phyloP scores from a whole-genome alignment of 2,113 vertebrate species.

The Chaenogobius annularis region DNA sequence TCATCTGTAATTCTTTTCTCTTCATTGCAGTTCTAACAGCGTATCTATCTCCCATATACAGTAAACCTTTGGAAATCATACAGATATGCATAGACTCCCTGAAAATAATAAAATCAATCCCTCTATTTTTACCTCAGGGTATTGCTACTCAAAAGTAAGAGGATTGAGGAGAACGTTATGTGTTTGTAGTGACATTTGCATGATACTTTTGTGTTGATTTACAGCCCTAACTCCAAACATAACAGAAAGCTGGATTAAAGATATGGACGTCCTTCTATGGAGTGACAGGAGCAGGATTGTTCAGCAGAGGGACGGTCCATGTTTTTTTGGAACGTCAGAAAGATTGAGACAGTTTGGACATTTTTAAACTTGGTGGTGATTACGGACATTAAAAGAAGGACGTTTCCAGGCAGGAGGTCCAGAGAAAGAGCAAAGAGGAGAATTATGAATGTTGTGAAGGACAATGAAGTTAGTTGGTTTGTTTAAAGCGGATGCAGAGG shows the following conservation, averaged over 20 bases:
- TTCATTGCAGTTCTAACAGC: constrained; percentile 37
- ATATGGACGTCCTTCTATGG: neutral
- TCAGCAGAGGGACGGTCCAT: neutral
- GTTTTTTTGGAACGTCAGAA: neutral
- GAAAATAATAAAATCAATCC: neutral
- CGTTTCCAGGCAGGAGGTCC: too few relatives aligned
- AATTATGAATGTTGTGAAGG: neutral
- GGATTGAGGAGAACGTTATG: too few relatives aligned
- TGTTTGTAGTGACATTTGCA: too few relatives aligned
- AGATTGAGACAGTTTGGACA: too few relatives aligned
- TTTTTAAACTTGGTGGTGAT: too few relatives aligned
- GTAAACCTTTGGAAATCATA: constrained; percentile 42
- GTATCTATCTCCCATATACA: constrained; percentile 44
- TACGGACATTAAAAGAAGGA: too few relatives aligned
- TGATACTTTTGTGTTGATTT: too few relatives aligned
- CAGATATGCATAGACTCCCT: neutral
- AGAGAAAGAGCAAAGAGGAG: neutral
- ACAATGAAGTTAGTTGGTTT: neutral
- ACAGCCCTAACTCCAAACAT: too few relatives aligned
- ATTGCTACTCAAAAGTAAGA: too few relatives aligned
- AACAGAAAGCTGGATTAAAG: neutral
- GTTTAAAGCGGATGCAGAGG: too few relatives aligned
- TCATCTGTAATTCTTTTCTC: constrained; percentile 52
- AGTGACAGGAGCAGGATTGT: neutral
- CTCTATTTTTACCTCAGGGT: neutral